phyloP scores from a whole-genome alignment of 2,113 vertebrate species.

The Ammodytes dubius region DNA sequence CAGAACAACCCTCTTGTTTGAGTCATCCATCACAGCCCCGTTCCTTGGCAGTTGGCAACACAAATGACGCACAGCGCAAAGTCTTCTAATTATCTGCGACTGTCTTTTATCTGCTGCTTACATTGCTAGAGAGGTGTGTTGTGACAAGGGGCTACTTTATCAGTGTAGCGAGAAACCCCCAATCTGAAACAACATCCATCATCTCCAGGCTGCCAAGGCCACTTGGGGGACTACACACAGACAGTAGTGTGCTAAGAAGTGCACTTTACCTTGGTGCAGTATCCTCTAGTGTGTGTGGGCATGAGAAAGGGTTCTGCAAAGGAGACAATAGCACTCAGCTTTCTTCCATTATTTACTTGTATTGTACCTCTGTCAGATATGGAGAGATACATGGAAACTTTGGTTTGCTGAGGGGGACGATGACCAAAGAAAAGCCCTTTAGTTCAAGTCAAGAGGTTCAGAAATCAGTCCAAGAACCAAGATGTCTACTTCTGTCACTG shows the following conservation, averaged over 20 bases:
- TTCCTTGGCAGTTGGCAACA: slow-evolving; percentile 67
- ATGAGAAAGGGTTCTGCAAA: slow-evolving; percentile 8
- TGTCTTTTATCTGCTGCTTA: slow-evolving; percentile 73
- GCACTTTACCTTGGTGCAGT: slow-evolving; percentile 58
- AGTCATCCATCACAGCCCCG: slow-evolving; percentile 75
- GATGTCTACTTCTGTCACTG: slow-evolving; percentile 30
- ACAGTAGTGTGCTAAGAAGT: slow-evolving; percentile 48
- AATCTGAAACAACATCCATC: slow-evolving; percentile 79
- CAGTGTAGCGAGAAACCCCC: slow-evolving; percentile 46
- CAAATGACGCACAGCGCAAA: slow-evolving; percentile 70
- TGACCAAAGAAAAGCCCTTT: not conserved
- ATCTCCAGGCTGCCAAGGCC: slow-evolving; percentile 57
- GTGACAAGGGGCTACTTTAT: slow-evolving; percentile 71
- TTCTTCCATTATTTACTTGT: slow-evolving; percentile 62
- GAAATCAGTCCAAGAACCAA: slow-evolving; percentile 19
- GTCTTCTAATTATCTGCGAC: slow-evolving; percentile 77
- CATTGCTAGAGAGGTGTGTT: slow-evolving; percentile 56
- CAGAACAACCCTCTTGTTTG: slow-evolving; percentile 64
- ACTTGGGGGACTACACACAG: slow-evolving; percentile 49
- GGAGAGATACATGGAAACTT: slow-evolving; percentile 9
- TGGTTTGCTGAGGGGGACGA: not conserved
- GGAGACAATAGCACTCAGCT: slow-evolving; percentile 58
- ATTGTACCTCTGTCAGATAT: slow-evolving; percentile 40
- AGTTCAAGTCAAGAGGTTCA: slow-evolving; percentile 23
- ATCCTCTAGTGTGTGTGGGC: slow-evolving; percentile 48